Conservation (phyloP, 2,113 vertebrate genomes). For the Chloroceryle aenea region DNA sequence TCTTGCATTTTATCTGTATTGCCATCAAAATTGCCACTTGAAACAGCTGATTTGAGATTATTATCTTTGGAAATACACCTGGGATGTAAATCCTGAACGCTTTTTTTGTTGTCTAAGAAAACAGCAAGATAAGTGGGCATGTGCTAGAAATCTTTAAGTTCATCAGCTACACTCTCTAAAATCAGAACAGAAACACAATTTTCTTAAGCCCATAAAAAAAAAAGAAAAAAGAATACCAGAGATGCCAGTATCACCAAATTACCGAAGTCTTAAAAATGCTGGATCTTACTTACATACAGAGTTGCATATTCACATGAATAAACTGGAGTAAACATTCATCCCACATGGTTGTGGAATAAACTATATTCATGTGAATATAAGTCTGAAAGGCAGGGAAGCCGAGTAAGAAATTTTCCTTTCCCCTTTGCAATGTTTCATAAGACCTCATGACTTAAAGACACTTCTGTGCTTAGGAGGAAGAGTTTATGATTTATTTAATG, state of each 20-base stretch:
- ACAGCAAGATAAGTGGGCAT: not conserved
- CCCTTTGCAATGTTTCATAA: not conserved
- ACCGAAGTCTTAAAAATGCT: not conserved
- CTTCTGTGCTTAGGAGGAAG: not conserved
- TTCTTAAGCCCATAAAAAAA: not conserved
- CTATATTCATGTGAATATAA: not conserved
- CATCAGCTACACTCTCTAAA: not conserved
- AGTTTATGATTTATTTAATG: not conserved
- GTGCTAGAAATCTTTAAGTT: not conserved
- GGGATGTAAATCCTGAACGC: not conserved
- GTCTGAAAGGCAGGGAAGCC: not conserved
- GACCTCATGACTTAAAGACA: not conserved
- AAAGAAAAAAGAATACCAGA: not conserved
- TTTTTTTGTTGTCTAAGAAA: not conserved
- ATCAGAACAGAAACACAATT: not conserved
- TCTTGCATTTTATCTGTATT: not conserved
- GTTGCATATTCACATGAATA: not conserved
- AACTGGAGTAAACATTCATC: not conserved
- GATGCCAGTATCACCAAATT: not conserved
- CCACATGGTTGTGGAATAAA: not conserved
- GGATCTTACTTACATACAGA: not conserved
- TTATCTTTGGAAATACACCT: not conserved
- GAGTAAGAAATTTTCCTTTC: not conserved
- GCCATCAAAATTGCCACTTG: not conserved
- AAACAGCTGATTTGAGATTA: not conserved